Percentiles rank a stretch among this genome's conserved stretches.
These are phyloP conservation scores for Brachyhypopomus occidentalis DNA, from an alignment of 2,113 vertebrate genomes.

Conservation along the genomic window DNA sequence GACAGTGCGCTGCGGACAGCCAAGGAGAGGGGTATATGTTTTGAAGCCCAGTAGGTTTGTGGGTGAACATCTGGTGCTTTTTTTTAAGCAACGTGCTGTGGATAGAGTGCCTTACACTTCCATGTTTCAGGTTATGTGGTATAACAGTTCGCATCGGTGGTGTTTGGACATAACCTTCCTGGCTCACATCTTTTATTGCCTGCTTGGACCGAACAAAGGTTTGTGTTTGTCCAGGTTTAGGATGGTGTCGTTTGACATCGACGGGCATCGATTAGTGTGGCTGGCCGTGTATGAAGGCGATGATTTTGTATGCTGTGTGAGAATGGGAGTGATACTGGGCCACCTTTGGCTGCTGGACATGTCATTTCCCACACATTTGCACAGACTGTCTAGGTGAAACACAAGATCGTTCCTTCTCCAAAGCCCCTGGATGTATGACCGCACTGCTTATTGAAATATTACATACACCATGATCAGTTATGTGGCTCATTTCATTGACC, in stretches of 20 bases:
- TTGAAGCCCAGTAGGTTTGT: slow-evolving; percentile 29
- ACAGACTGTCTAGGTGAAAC: neutral
- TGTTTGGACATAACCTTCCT: neutral
- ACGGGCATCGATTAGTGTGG: slow-evolving; percentile 46
- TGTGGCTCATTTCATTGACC: slow-evolving; percentile 22
- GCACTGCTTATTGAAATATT: too few relatives aligned
- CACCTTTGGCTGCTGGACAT: slow-evolving; percentile 39
- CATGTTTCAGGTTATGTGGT: slow-evolving; percentile 12
- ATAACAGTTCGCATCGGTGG: neutral
- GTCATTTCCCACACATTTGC: slow-evolving; percentile 27
- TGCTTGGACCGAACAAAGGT: slow-evolving; percentile 11
- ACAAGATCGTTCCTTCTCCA: neutral
- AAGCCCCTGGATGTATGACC: neutral
- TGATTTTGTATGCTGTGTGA: slow-evolving; percentile 39
- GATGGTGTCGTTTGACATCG: slow-evolving; percentile 29
- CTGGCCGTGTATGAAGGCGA: slow-evolving; percentile 44
- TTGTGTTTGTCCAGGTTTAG: neutral
- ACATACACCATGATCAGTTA: neutral
- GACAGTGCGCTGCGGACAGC: slow-evolving; percentile 22
- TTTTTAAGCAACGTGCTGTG: slow-evolving; percentile 13
- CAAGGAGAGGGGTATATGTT: slow-evolving; percentile 36
- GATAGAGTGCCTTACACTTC: slow-evolving; percentile 1
- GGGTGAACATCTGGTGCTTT: slow-evolving; percentile 37
- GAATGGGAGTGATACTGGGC: slow-evolving; percentile 13
- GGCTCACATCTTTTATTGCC: neutral